Percentiles rank a stretch among this genome's conserved stretches.
Conservation (phyloP, 2,888 invertebrate species). For the Aspidiotus rigidus region DNA sequence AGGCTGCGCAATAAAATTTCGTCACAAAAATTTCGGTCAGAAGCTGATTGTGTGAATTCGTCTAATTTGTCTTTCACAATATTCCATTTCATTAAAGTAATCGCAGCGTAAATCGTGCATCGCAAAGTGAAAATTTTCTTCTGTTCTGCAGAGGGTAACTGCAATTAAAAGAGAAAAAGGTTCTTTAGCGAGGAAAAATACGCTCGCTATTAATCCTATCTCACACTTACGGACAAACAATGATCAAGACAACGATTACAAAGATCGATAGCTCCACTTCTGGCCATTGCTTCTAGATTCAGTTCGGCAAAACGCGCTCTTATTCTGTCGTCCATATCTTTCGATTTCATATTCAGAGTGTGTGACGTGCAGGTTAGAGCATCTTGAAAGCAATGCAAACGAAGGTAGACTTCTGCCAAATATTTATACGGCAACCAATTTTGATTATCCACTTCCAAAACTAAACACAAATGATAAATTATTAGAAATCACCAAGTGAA, state of each 20-base stretch:
- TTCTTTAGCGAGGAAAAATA: background rate
- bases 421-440: conserved; percentile 46
- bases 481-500: no score
- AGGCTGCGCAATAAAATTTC: background rate
- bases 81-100: conserved; percentile 12
- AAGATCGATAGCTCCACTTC: conserved; percentile 47
- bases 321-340: conserved; percentile 29
- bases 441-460: background rate
- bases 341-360: conserved; percentile 42
- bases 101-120: conserved; percentile 9
- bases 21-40: background rate
- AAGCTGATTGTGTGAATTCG: background rate
- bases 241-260: conserved; percentile 47
- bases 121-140: background rate
- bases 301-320: conserved; percentile 40
- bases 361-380: conserved; percentile 44
- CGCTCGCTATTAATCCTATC: background rate
- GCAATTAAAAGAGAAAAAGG: background rate
- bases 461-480: background rate
- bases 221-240: conserved; percentile 30
- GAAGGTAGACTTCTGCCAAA: conserved; percentile 46
- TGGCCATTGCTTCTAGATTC: conserved; percentile 44
- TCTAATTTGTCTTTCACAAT: conserved; percentile 1
- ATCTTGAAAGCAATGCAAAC: conserved; percentile 48
- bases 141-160: conserved; percentile 1